phyloP scores from a whole-genome alignment of 2,888 invertebrate genomes.

The Lissocephala sabroskyi region DNA sequence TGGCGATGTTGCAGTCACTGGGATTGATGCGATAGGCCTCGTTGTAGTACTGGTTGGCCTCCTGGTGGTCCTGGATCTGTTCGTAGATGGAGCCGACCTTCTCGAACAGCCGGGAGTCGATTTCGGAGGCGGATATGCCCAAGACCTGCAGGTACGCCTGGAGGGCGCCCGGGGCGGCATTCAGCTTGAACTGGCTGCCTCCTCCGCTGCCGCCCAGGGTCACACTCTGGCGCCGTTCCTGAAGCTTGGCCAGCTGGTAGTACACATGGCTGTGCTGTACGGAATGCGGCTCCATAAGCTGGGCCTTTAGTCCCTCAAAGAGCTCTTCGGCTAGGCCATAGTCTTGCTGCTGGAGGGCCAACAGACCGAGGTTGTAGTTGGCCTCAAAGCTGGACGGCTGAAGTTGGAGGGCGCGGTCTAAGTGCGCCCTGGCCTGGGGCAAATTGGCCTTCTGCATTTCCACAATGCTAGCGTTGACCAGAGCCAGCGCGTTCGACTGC shows the following conservation, averaged over 20 bases:
- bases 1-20: conserved; percentile 79
- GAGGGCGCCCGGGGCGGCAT: conserved; percentile 74
- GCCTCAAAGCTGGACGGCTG: conserved; percentile 89
- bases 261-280: conserved; percentile 75
- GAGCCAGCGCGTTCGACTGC: conserved; percentile 84
- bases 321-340: conserved; percentile 84
- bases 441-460: conserved; percentile 80
- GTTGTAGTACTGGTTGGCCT: conserved; percentile 76
- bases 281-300: conserved; percentile 60
- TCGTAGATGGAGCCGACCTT: conserved; percentile 93
- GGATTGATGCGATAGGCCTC: conserved; percentile 71
- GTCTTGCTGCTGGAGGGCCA: conserved; percentile 75
- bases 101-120: conserved; percentile 91
- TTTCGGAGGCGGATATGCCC: conserved; percentile 85
- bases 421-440: conserved; percentile 81
- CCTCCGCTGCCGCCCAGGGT: no score
- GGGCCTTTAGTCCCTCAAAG: conserved; percentile 80
- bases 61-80: conserved; percentile 90
- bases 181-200: conserved; percentile 31
- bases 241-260: conserved; percentile 85
- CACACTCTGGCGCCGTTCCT: conserved; percentile 75
- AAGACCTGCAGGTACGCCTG: conserved; percentile 84
- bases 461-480: conserved; percentile 89
- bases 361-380: conserved; percentile 83
- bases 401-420: conserved; percentile 83